Conservation (phyloP, 2,113 vertebrate genomes). For the Geococcyx californianus region DNA sequence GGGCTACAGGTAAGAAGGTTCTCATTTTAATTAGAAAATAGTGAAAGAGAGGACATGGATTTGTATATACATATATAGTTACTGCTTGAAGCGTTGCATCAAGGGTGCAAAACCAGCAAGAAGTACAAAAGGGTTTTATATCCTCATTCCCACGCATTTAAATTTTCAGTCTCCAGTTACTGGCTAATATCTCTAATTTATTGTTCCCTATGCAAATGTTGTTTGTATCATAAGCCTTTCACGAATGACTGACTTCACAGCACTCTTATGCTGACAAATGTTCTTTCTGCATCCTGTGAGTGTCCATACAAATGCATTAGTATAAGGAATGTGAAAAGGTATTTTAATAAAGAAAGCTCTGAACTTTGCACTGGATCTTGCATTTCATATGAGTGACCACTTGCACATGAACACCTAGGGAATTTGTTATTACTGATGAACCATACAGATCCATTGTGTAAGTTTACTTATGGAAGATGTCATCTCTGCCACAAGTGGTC, state of each 20-base stretch:
- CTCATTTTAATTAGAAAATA: neutral
- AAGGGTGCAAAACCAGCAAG: neutral
- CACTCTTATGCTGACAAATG: neutral
- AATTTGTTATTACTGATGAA: neutral
- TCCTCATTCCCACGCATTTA: neutral
- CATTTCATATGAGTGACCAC: neutral
- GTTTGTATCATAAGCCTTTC: slow-evolving; percentile 30
- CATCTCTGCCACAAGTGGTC: neutral
- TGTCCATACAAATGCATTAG: neutral
- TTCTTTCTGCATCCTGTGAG: neutral
- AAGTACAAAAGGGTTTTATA: slow-evolving; percentile 20
- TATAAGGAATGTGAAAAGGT: slow-evolving; percentile 38
- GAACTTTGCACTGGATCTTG: slow-evolving; percentile 49
- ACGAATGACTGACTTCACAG: neutral
- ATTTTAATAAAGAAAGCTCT: slow-evolving; percentile 77
- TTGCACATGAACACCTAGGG: neutral
- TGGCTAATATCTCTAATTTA: slow-evolving; percentile 72
- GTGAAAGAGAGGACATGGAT: neutral
- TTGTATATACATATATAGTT: neutral
- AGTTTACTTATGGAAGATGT: neutral
- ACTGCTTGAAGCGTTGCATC: neutral
- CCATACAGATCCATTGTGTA: neutral
- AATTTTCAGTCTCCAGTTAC: slow-evolving; percentile 41
- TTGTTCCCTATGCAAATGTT: slow-evolving; percentile 65
- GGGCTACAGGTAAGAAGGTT: neutral